Base-by-base conservation (phyloP, 2,888 invertebrate genomes). In the Hanleya hanleyi region DNA sequence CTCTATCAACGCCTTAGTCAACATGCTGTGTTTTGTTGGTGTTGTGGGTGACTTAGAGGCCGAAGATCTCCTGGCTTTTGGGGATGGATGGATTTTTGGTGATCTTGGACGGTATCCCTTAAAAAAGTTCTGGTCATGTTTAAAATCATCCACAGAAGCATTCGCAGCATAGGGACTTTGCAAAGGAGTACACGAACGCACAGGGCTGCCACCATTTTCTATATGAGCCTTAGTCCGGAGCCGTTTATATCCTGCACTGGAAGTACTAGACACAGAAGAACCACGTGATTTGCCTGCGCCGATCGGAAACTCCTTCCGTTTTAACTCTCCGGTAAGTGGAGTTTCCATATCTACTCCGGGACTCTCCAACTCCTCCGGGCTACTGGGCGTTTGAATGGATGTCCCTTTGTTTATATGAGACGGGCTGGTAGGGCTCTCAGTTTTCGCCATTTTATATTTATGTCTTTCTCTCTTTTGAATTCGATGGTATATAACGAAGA, bases 401-500 rank as follows among this genome's bases (percentile, higher is more conserved):
- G 75, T 74, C 9, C 67, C 61, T 41, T 72, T 70, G 61, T 69
- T 70, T 49, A 66, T 74, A 35, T 57, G 64, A 68, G 38, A 70
- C 67, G 29, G 49, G 38, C 41, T 64, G n/a, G 47, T 51, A 18
- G 87, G 87, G 32, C 85, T 87, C 41, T 83, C 83, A 36, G 64
- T 37, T 32, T 80, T 81, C 12, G 87, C 83, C 81, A 84, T 83
- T 7, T 80, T 74, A 77, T 87, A 87, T 73, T 87, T 86, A 72
- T 84, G 83, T 6, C 79, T 73, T 12, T 81, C 83, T 49, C 77
- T 77, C 67, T 81, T 78, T 70, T 82, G 82, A 7, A 81, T 69
- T 41, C 83, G 82, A 73, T 88, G 85, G 68, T 87, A 83, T 32
- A 86, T 71, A 47, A 84, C 87, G 69, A 87, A 85, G 29, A 77